A percentile compares a stretch with the other conserved stretches of the same genome.
Conservation (phyloP, 2,797 vertebrate genomes). For the Girardinus metallicus region DNA sequence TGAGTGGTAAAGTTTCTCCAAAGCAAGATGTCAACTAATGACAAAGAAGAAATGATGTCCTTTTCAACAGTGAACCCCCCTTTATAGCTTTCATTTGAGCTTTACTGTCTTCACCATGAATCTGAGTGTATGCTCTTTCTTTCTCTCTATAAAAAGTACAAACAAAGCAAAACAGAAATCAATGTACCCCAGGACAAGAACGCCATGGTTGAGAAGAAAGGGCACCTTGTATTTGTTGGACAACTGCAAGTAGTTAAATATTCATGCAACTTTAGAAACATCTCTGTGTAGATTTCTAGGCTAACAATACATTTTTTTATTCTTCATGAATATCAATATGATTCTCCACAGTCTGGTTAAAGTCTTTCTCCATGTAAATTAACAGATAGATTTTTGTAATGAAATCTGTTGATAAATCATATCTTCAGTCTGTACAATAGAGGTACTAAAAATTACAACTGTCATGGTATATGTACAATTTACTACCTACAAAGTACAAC, state of each 20-base stretch:
- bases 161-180: constrained; percentile 22
- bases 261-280: constrained; percentile 97
- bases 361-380: constrained; percentile 77
- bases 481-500: constrained; percentile 87
- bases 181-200: constrained; percentile 85
- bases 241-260: constrained; percentile 92
- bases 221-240: constrained; percentile 86
- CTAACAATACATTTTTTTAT: constrained; percentile 90
- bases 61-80: constrained; percentile 45
- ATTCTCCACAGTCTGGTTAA: constrained; percentile 83
- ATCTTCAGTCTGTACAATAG: constrained; percentile 85
- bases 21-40: constrained; percentile 41
- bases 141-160: constrained; percentile 47
- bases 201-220: constrained; percentile 86
- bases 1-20: constrained; percentile 71
- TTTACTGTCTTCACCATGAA: constrained; percentile 82
- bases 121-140: constrained; percentile 70
- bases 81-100: constrained; percentile 73
- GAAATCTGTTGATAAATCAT: constrained; percentile 82
- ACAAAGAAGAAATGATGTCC: constrained; percentile 56
- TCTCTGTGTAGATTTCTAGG: constrained; percentile 93
- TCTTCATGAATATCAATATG: constrained; percentile 80
- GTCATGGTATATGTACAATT: constrained; percentile 84
- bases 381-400: constrained; percentile 78
- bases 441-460: constrained; percentile 87